Percentiles rank a stretch among this genome's conserved stretches.
phyloP scores from a whole-genome alignment of 2,888 invertebrate genomes.

The Scaptodrosophila latifasciaeformis region DNA sequence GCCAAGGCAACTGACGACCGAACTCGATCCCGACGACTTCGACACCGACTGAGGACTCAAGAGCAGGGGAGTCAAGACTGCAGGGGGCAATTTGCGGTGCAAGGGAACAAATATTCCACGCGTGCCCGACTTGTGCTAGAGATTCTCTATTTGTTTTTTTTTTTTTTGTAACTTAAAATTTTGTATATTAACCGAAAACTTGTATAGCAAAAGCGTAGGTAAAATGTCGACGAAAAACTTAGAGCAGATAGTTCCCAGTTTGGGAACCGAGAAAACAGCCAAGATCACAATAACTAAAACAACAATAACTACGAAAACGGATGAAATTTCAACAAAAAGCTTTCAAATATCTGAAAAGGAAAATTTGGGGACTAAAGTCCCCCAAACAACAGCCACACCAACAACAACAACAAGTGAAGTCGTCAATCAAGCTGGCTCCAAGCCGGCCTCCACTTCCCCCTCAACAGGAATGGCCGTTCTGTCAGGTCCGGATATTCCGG shows the following conservation, averaged over 20 bases:
- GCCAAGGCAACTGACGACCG: conserved; percentile 23
- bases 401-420: conserved; percentile 1
- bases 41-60: conserved; percentile 30
- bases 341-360: conserved; percentile 51
- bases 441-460: conserved; percentile 38
- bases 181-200: conserved; percentile 41
- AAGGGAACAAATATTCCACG: conserved; percentile 24
- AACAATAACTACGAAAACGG: conserved; percentile 29
- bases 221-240: conserved; percentile 55
- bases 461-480: conserved; percentile 25
- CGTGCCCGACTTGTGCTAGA: conserved; percentile 55
- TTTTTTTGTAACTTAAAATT: too few relatives aligned
- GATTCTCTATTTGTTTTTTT: conserved; percentile 1
- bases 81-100: conserved; percentile 1
- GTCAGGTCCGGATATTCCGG: conserved; percentile 3
- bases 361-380: conserved; percentile 22
- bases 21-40: conserved; percentile 33
- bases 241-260: conserved; percentile 45
- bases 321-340: conserved; percentile 36
- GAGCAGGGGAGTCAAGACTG: background rate
- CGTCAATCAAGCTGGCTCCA: conserved; percentile 18
- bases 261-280: conserved; percentile 43
- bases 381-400: background rate
- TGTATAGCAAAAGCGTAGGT: conserved; percentile 14
- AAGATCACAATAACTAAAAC: conserved; percentile 33